phyloP scores from a whole-genome alignment of 2,888 invertebrate genomes.

The Bombylius discolor region DNA sequence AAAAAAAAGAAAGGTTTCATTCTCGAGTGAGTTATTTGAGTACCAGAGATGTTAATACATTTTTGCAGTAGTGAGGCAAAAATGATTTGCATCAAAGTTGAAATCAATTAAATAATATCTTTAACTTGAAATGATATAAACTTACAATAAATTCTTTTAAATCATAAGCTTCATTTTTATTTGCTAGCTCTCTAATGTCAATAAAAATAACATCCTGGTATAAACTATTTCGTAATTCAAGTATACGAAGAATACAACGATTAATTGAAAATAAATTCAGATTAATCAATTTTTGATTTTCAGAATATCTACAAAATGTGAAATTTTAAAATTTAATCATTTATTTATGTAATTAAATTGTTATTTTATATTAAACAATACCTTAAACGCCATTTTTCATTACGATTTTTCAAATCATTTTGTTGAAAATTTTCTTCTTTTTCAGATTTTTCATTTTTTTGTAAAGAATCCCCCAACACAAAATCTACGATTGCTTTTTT shows the following conservation, averaged over 20 bases:
- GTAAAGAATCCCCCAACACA: conserved; percentile 63
- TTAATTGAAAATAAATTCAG: conserved; percentile 62
- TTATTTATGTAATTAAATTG: too few species aligned
- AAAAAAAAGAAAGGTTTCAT: too few species aligned
- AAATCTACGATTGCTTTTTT: conserved; percentile 89
- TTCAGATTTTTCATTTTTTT: conserved; percentile 23
- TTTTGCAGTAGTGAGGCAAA: too few species aligned
- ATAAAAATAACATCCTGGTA: conserved; percentile 44
- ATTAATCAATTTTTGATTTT: conserved; percentile 39
- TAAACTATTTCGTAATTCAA: conserved; percentile 68
- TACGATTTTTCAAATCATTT: conserved; percentile 45
- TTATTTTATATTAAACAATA: conserved; percentile 10
- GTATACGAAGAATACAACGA: conserved; percentile 64
- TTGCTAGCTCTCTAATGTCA: conserved; percentile 31
- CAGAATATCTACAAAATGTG: conserved; percentile 29
- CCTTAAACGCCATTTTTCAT: conserved; percentile 53
- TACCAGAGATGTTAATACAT: too few species aligned
- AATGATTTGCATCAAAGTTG: too few species aligned
- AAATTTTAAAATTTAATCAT: too few species aligned
- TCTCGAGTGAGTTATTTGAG: too few species aligned
- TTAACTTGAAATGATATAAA: too few species aligned
- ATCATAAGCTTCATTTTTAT: conserved; percentile 28
- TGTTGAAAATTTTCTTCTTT: conserved; percentile 43
- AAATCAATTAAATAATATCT: too few species aligned
- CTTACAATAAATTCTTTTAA: conserved; percentile 30